Evolutionary conservation across 1,140 invertebrate species (phyloP).

Genomic region (Prorops nasuta): DNA sequence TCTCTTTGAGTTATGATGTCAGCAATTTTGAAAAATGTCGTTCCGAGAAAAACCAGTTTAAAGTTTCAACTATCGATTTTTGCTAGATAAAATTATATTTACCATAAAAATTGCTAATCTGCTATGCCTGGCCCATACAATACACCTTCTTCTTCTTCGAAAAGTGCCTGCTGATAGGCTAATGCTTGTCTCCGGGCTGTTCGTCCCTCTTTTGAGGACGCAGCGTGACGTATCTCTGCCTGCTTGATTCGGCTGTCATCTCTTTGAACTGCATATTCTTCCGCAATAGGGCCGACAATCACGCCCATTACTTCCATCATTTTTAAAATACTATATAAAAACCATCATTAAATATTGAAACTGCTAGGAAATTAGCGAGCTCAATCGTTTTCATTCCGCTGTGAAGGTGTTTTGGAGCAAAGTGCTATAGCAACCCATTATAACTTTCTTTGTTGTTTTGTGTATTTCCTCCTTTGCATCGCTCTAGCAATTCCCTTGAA

Average conservation of each 20-base stretch:
- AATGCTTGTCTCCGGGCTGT: too few species aligned
- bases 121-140: not conserved
- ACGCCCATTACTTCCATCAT: not conserved
- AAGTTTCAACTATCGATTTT: not conserved
- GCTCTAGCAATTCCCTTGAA: not conserved
- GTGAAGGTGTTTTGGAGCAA: not conserved
- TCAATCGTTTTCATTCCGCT: not conserved
- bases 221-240: not conserved
- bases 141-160: not conserved
- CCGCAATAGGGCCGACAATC: not conserved
- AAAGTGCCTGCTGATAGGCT: not conserved
- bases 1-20: too few species aligned
- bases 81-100: not conserved
- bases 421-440: not conserved
- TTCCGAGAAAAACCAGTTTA: too few species aligned
- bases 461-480: not conserved
- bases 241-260: constrained; percentile 1
- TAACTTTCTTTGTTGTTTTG: not conserved
- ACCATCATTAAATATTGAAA: not conserved
- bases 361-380: not conserved
- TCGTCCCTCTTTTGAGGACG: constrained; percentile 3
- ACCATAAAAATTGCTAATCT: not conserved
- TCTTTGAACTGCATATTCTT: not conserved
- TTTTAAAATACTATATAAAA: not conserved
- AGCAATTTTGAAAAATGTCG: too few species aligned